Evolutionary conservation across 1,140 invertebrate species (phyloP).

Genomic region (Linepithema humile): DNA sequence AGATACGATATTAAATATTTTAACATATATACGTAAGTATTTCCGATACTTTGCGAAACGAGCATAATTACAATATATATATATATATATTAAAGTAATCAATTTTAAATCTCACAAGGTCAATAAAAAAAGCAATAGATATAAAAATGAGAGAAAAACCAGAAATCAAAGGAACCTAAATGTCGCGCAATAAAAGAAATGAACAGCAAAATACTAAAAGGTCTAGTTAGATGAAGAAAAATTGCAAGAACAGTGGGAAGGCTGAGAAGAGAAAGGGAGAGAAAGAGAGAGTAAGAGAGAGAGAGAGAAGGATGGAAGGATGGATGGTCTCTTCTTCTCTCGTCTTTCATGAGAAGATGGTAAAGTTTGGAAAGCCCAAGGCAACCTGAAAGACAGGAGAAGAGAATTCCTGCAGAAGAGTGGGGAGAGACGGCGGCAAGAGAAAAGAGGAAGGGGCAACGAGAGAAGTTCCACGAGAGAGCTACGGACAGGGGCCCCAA

Average conservation of each 20-base stretch:
- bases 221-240: constrained; percentile 41
- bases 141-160: neutral
- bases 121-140: neutral
- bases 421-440: neutral
- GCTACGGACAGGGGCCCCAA: constrained; percentile 35
- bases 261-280: neutral
- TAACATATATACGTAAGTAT: neutral
- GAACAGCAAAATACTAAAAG: constrained; percentile 44
- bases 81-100: neutral
- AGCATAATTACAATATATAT: neutral
- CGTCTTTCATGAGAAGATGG: constrained; percentile 63
- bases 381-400: constrained; percentile 62
- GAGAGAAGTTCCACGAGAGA: constrained; percentile 70
- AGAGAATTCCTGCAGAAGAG: constrained; percentile 62
- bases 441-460: constrained; percentile 20
- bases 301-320: neutral
- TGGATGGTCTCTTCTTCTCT: constrained; percentile 2
- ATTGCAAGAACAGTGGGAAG: neutral
- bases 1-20: neutral
- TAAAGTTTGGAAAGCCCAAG: constrained; percentile 72
- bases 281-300: neutral
- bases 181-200: constrained; percentile 28
- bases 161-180: neutral
- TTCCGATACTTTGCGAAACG: neutral
- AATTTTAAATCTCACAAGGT: neutral